phyloP scores from a whole-genome alignment of 2,888 invertebrate genomes.

The Sycophila texana region DNA sequence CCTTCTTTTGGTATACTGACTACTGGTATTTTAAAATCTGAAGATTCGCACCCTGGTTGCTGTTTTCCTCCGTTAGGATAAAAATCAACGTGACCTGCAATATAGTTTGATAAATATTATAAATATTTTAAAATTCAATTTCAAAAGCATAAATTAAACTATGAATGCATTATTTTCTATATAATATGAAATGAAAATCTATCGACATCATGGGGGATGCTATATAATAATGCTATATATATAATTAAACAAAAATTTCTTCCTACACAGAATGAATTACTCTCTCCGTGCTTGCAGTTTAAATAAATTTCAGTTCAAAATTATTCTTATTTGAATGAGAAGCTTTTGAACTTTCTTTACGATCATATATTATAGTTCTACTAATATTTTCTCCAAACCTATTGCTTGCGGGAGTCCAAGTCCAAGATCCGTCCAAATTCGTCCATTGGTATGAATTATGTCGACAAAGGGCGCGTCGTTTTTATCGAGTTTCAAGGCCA shows the following conservation, averaged over 20 bases:
- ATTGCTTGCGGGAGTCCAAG: slow-evolving; percentile 79
- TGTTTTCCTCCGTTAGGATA: slow-evolving; percentile 83
- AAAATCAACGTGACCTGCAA: slow-evolving; percentile 80
- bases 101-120: neutral
- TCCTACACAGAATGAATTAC: too few relatives aligned
- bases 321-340: too few relatives aligned
- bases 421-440: slow-evolving; percentile 77
- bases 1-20: slow-evolving; percentile 41
- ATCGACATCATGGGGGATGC: too few relatives aligned
- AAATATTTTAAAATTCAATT: neutral
- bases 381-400: slow-evolving; percentile 71
- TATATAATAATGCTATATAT: too few relatives aligned
- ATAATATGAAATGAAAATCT: too few relatives aligned
- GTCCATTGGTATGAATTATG: slow-evolving; percentile 81
- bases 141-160: too few relatives aligned
- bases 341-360: neutral
- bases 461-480: slow-evolving; percentile 81
- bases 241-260: too few relatives aligned
- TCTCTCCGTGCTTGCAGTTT: too few relatives aligned
- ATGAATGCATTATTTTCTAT: too few relatives aligned
- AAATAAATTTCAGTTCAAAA: too few relatives aligned
- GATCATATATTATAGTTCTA: neutral
- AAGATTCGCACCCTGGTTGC: slow-evolving; percentile 80
- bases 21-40: slow-evolving; percentile 8
- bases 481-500: slow-evolving; percentile 77